Evolutionary conservation across 2,888 invertebrate genomes (phyloP).

Genomic region (Hypomecis atomaria): DNA sequence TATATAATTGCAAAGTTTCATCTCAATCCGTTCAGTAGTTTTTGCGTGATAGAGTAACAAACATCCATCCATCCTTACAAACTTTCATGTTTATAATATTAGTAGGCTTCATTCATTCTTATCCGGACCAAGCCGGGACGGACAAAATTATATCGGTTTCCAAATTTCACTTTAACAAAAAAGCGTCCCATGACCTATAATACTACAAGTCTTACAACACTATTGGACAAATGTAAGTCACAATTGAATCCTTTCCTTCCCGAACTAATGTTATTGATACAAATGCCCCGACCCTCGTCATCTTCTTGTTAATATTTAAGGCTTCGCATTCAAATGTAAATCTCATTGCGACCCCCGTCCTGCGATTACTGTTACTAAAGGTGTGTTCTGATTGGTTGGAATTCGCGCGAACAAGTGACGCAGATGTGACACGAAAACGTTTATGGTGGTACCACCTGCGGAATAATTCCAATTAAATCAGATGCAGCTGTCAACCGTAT

Average conservation of each 20-base stretch:
- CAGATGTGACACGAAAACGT: not conserved
- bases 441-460: no score
- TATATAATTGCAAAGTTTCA: no score
- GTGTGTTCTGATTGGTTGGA: not conserved
- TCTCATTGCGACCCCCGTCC: slow-evolving; percentile 21
- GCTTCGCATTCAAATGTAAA: slow-evolving; percentile 21
- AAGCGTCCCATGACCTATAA: not conserved
- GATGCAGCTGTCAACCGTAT: no score
- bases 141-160: not conserved
- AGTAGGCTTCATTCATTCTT: no score
- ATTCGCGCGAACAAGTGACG: not conserved
- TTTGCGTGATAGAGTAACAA: no score
- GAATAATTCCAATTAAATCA: no score
- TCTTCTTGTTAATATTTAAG: slow-evolving; percentile 23
- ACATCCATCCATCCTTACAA: no score
- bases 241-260: slow-evolving; percentile 23
- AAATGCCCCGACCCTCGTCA: slow-evolving; percentile 21
- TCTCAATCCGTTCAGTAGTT: no score
- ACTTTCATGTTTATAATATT: no score
- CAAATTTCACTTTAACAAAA: not conserved
- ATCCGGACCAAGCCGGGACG: no score
- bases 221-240: slow-evolving; percentile 12
- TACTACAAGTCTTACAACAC: not conserved
- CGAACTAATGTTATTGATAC: slow-evolving; percentile 24
- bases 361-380: slow-evolving; percentile 9